Conservation (phyloP, 1,140 invertebrate genomes). For the Leptopilina boulardi region DNA sequence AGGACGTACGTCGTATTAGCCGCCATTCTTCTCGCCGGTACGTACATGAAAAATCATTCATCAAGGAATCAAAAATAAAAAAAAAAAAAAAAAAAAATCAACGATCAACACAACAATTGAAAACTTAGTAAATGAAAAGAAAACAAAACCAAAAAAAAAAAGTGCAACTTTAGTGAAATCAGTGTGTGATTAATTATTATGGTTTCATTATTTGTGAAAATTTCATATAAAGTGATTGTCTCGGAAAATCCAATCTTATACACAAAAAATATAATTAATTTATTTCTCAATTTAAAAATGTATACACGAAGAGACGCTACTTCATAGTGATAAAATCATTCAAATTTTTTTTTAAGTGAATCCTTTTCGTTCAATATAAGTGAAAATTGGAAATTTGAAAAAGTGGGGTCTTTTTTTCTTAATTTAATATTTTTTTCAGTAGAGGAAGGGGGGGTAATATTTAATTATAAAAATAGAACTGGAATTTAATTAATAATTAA, state of each 20-base stretch:
- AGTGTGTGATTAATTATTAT: conserved; percentile 13
- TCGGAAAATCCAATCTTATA: not conserved
- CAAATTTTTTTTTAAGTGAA: not conserved
- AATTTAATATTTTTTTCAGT: too few relatives aligned
- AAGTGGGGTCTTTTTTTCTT: too few relatives aligned
- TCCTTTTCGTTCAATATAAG: not conserved
- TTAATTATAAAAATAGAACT: too few relatives aligned
- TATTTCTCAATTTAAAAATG: not conserved
- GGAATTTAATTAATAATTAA: too few relatives aligned
- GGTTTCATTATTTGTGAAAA: not conserved
- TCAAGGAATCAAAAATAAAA: conserved; percentile 16
- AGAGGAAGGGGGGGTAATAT: too few relatives aligned
- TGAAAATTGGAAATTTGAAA: not conserved
- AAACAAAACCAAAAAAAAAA: not conserved
- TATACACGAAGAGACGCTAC: not conserved
- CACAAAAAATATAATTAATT: not conserved
- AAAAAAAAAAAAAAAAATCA: too few relatives aligned
- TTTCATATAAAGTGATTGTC: not conserved
- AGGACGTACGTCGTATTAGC: conserved; percentile 73
- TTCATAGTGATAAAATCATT: not conserved
- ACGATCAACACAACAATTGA: not conserved
- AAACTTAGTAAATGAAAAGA: not conserved
- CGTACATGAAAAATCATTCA: conserved; percentile 57
- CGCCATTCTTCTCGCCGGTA: conserved; percentile 74
- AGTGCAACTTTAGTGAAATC: conserved; percentile 2